Evolutionary conservation across 2,797 vertebrate genomes (phyloP).

Genomic region (Sebastiscus albofasciatus): DNA sequence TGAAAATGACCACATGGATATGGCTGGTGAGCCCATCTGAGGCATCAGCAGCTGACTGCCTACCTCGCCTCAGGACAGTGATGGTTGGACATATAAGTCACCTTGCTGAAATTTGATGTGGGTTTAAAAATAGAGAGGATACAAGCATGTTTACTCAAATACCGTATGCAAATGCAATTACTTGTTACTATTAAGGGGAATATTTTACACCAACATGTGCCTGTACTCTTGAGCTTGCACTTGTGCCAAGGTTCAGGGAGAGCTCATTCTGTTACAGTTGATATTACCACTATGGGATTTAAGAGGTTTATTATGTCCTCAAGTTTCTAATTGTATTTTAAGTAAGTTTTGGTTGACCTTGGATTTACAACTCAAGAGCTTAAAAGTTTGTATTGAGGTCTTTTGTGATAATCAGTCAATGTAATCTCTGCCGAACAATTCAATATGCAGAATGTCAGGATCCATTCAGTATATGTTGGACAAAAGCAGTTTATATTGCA

Average conservation of each 20-base stretch:
- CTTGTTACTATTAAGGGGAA: neutral
- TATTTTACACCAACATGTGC: neutral
- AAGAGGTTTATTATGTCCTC: neutral
- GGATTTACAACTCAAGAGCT: neutral
- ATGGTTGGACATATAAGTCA: slow-evolving; percentile 23
- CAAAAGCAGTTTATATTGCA: slow-evolving; percentile 32
- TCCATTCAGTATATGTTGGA: slow-evolving; percentile 11
- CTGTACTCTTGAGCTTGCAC: neutral
- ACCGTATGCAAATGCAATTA: neutral
- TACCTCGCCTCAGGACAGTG: slow-evolving; percentile 6
- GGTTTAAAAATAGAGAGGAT: neutral
- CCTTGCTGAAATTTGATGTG: slow-evolving; percentile 10
- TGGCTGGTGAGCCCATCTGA: slow-evolving; percentile 8
- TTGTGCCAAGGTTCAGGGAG: neutral
- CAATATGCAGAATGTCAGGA: slow-evolving; percentile 34
- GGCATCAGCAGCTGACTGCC: neutral
- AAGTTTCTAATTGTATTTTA: slow-evolving; percentile 12
- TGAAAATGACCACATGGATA: slow-evolving; percentile 34
- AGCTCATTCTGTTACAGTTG: neutral
- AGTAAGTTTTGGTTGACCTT: slow-evolving; percentile 11
- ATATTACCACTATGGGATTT: neutral
- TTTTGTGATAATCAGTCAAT: neutral
- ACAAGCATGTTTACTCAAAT: neutral
- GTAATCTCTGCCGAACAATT: slow-evolving; percentile 18
- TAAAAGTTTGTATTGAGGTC: neutral